A percentile compares a stretch with the other conserved stretches of the same genome.
Conservation (phyloP, 2,113 vertebrate species). For the Platycercus adscitus region DNA sequence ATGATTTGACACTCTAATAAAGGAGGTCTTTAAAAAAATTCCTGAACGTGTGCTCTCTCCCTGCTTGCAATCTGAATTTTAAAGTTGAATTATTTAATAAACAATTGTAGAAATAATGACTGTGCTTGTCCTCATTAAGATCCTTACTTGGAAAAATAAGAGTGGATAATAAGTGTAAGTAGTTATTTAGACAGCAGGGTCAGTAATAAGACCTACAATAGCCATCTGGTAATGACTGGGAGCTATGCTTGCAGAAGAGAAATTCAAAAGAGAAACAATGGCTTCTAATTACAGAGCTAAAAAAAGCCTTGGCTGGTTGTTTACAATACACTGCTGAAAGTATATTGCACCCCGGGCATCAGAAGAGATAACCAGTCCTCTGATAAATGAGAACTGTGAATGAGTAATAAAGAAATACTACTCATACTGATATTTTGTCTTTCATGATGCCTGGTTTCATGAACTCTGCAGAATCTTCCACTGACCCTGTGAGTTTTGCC, state of each 20-base stretch:
- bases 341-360: neutral
- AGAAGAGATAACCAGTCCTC: neutral
- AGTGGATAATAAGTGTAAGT: neutral
- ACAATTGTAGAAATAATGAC: neutral
- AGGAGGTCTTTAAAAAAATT: neutral
- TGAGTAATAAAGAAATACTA: neutral
- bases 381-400: neutral
- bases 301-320: neutral
- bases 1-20: neutral
- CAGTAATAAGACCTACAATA: neutral
- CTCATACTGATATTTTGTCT: neutral
- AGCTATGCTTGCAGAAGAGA: conserved; percentile 1
- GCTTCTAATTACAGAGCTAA: conserved; percentile 4
- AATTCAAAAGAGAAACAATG: conserved; percentile 16
- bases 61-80: neutral
- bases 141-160: neutral
- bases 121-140: neutral
- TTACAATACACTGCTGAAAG: neutral
- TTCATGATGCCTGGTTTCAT: neutral
- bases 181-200: neutral
- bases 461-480: neutral
- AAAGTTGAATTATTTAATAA: conserved; percentile 9
- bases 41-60: neutral
- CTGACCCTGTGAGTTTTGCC: neutral
- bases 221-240: conserved; percentile 15